A percentile compares a stretch with the other conserved stretches of the same genome.
Evolutionary conservation across 2,113 vertebrate genomes (phyloP).

Genomic region (Varanus salvator): DNA sequence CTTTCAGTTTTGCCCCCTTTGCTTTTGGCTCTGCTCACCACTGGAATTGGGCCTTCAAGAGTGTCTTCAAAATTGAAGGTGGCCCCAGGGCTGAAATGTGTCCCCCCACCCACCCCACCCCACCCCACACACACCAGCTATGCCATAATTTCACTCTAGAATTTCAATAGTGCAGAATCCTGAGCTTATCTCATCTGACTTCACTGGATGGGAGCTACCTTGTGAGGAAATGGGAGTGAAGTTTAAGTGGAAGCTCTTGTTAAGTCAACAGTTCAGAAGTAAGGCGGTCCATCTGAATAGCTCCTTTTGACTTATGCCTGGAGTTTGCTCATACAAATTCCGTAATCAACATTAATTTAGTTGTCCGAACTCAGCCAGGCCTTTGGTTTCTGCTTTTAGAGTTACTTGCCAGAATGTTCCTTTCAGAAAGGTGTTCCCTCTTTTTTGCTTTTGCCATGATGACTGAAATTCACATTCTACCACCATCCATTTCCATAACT

Average conservation of each 20-base stretch:
- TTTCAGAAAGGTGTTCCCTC: conserved; percentile 39
- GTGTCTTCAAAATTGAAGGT: too few species aligned
- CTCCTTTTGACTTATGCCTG: too few species aligned
- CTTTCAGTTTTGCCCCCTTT: too few species aligned
- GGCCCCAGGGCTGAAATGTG: too few species aligned
- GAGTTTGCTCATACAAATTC: background rate
- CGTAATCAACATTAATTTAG: too few species aligned
- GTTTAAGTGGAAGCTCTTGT: background rate
- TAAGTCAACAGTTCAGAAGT: too few species aligned
- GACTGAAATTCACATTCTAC: conserved; percentile 57
- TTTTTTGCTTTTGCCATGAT: conserved; percentile 44
- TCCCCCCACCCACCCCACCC: too few species aligned
- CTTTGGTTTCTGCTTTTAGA: conserved; percentile 21
- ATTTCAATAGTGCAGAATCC: background rate
- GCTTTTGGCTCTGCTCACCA: too few species aligned
- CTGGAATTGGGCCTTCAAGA: too few species aligned
- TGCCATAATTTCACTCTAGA: background rate
- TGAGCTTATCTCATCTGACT: background rate
- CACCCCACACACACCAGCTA: too few species aligned
- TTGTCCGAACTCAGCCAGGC: background rate
- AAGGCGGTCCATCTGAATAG: background rate
- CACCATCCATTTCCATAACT: conserved; percentile 55
- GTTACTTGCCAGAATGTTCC: conserved; percentile 39
- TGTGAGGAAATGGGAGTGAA: background rate
- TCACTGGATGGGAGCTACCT: background rate